A percentile compares a stretch with the other conserved stretches of the same genome.
phyloP scores from a whole-genome alignment of 2,797 vertebrate species.

The Rhabdomys pumilio region DNA sequence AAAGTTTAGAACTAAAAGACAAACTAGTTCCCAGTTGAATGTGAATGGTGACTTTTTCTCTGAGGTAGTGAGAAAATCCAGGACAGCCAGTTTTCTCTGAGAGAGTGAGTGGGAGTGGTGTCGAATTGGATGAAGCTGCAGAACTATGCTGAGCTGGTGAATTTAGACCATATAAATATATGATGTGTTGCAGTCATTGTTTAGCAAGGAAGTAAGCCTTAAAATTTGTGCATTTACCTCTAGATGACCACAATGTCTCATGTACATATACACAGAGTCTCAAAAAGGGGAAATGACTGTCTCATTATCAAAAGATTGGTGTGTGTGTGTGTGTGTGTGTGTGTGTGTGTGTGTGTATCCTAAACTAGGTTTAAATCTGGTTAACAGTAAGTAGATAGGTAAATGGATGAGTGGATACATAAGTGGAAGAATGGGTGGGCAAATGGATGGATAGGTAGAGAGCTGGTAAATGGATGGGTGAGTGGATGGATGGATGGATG shows the following conservation, averaged over 20 bases:
- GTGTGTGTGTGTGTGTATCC: neutral
- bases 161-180: neutral
- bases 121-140: fast-evolving
- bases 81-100: neutral
- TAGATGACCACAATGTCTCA: neutral
- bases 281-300: neutral
- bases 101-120: neutral
- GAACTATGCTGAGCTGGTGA: neutral
- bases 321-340: neutral
- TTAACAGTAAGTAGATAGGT: slow-evolving; percentile 1
- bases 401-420: neutral
- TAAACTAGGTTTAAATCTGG: neutral
- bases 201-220: neutral
- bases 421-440: no score
- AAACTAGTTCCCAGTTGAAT: neutral
- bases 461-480: no score
- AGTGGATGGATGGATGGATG: no score
- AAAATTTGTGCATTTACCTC: neutral
- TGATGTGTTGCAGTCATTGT: neutral
- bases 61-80: neutral
- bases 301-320: neutral
- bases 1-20: neutral
- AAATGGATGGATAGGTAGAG: no score
- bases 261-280: neutral
- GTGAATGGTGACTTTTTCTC: neutral